Percentiles rank a stretch among this genome's conserved stretches.
Evolutionary conservation across 1,140 invertebrate genomes (phyloP).

Genomic region (Heliconius eleuchia): DNA sequence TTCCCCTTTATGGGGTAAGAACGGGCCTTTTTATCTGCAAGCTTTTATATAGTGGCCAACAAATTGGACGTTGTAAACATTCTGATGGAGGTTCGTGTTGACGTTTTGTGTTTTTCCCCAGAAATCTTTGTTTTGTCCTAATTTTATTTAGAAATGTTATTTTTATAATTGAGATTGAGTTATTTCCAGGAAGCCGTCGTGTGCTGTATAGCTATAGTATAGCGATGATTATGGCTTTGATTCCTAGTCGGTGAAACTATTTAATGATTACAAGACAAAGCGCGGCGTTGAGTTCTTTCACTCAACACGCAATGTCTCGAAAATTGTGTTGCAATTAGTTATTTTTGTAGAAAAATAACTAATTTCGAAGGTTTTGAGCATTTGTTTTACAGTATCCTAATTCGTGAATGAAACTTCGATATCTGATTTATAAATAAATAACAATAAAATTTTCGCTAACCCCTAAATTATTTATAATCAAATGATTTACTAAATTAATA

Average conservation of each 20-base stretch:
- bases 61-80: conserved; percentile 61
- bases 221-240: not conserved
- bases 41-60: conserved; percentile 46
- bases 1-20: conserved; percentile 53
- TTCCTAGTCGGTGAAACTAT: not conserved
- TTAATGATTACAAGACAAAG: not conserved
- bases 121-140: not conserved
- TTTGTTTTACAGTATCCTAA: too few relatives aligned
- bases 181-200: too few relatives aligned
- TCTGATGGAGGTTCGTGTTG: conserved; percentile 37
- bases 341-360: too few relatives aligned
- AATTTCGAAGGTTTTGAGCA: too few relatives aligned
- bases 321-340: not conserved
- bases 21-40: conserved; percentile 62
- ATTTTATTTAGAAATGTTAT: not conserved
- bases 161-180: too few relatives aligned
- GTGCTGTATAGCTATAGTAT: too few relatives aligned
- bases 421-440: too few relatives aligned
- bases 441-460: too few relatives aligned
- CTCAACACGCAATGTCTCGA: not conserved
- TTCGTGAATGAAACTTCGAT: too few relatives aligned
- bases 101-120: conserved; percentile 29
- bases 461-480: not conserved
- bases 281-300: not conserved
- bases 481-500: not conserved